Evolutionary conservation across 2,113 vertebrate genomes (phyloP), one percentile per base, ranked within the genome.

Genomic region (Mastomys coucha): DNA sequence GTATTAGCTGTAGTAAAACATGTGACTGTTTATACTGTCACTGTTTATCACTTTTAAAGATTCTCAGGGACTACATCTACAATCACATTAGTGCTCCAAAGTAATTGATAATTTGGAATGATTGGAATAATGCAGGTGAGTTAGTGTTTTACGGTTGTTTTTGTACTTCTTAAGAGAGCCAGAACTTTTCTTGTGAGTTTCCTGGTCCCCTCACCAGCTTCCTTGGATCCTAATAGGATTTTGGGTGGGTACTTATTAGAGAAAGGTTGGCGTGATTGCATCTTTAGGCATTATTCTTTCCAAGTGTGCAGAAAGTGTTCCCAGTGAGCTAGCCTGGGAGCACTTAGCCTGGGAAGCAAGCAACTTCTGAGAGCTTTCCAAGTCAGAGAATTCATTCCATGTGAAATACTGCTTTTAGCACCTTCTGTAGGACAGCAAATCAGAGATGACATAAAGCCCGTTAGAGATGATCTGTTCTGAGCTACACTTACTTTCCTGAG

Each of bases 401-500:
- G 53, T 39, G 69, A 94, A 97, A 95, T n/a, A 88, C 42, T 80
- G 0, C 77, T 96, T 97, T 97, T 88, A 90, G 92, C 97, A 0
- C 0, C 88, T 95, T 26, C 92, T 97, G 88, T 96, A 91, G 97
- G 76, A 96, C 93, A 95, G 49, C 93, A 96, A 86, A 95, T 96
- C n/a, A 94, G 73, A 97, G 36, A 56, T 31, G 45, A 93, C 88
- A 77, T 96, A 95, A 93, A 97, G n/a, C 45, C 96, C 73, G 28
- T 86, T 95, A 91, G 88, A 45, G 93, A 33, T n/a, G 1, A 93
- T 87, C 53, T 92, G 17, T 70, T 93, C 97, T 95, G 82, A 87
- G 91, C 91, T 94, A 88, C 93, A 93, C 84, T 31, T 78, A 51
- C 93, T 91, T 91, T 94, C 49, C 65, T 89, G 75, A 60, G 26